These are phyloP conservation scores for Peribatodes rhomboidaria DNA, from an alignment of 2,888 invertebrate species.

Conservation along the genomic window DNA sequence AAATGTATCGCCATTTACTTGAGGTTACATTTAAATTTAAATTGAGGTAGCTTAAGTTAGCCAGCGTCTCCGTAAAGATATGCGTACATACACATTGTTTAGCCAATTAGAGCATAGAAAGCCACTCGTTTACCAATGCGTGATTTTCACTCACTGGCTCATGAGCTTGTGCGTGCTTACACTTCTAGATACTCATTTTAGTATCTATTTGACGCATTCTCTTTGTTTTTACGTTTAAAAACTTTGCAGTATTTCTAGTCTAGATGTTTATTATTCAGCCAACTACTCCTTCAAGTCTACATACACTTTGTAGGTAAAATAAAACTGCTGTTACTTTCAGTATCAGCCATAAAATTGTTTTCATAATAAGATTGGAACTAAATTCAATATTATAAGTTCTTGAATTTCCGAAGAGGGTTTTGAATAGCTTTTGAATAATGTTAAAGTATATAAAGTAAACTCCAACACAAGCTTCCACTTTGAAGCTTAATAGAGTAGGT, in stretches of 20 bases:
- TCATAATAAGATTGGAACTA: background rate
- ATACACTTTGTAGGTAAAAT: background rate
- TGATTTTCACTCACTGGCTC: too few species aligned
- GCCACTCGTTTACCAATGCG: too few species aligned
- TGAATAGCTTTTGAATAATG: background rate
- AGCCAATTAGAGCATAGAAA: too few species aligned
- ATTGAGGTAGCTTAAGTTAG: too few species aligned
- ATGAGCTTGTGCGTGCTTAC: background rate
- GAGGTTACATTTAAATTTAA: too few species aligned
- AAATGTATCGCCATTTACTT: too few species aligned
- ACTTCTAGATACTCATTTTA: too few species aligned
- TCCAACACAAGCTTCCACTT: background rate
- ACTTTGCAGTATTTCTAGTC: background rate
- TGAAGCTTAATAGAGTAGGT: background rate
- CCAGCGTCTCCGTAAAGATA: too few species aligned
- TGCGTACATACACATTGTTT: too few species aligned
- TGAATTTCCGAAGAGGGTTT: constrained; percentile 9
- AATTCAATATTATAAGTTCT: constrained; percentile 7
- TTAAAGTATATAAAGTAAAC: background rate
- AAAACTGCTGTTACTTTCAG: background rate
- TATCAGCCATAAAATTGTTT: background rate
- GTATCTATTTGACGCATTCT: background rate
- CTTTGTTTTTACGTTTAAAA: background rate
- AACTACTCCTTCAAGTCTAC: constrained; percentile 4
- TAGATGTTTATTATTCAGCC: constrained; percentile 18